phyloP scores from a whole-genome alignment of 2,113 vertebrate genomes.

The Platichthys flesus region DNA sequence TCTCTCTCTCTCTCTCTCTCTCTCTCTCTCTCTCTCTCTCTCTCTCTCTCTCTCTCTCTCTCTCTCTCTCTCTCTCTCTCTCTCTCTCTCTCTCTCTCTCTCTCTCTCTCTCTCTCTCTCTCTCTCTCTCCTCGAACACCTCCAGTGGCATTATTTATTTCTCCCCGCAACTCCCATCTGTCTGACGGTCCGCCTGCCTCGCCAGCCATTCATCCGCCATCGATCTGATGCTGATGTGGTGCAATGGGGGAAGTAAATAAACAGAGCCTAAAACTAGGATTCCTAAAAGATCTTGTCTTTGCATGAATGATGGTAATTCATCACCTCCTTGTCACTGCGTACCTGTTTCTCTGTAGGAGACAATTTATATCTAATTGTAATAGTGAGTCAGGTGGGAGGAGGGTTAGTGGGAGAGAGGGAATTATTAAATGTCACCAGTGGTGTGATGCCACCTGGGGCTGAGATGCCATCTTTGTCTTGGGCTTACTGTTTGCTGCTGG shows the following conservation, averaged over 20 bases:
- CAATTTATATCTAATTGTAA: constrained; percentile 74
- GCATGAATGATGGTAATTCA: constrained; percentile 72
- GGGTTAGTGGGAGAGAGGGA: constrained; percentile 36
- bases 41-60: constrained; percentile 18
- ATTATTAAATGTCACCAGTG: constrained; percentile 75
- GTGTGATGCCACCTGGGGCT: constrained; percentile 69
- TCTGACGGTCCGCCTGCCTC: constrained; percentile 62
- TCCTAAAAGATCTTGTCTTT: constrained; percentile 78
- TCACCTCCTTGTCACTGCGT: constrained; percentile 53
- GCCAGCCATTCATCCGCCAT: constrained; percentile 66
- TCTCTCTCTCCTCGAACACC: constrained; percentile 47
- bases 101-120: constrained; percentile 18
- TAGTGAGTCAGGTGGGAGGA: constrained; percentile 61
- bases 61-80: constrained; percentile 20
- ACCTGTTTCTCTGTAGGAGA: constrained; percentile 38
- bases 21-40: constrained; percentile 22
- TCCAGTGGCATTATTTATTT: constrained; percentile 72
- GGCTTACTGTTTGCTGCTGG: constrained; percentile 57
- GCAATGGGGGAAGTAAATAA: constrained; percentile 76
- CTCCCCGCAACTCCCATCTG: constrained; percentile 62
- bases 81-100: constrained; percentile 22
- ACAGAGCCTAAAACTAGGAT: constrained; percentile 70
- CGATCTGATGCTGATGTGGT: constrained; percentile 69
- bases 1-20: constrained; percentile 28
- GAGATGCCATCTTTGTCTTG: constrained; percentile 68